phyloP scores from a whole-genome alignment of 2,113 vertebrate species.

The Actenoides lindsayi region DNA sequence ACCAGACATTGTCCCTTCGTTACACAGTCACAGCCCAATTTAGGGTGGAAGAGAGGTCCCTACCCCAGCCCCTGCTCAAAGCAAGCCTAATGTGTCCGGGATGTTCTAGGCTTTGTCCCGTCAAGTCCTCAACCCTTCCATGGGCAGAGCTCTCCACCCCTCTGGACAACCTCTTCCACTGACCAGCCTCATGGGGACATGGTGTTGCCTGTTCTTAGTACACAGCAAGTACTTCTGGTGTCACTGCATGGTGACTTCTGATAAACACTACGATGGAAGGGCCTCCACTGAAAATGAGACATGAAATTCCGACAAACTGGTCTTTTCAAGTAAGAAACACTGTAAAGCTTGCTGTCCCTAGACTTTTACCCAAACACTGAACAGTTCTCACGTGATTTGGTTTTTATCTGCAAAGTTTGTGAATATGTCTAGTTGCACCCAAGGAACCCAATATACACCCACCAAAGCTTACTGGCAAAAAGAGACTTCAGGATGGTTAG shows the following conservation, averaged over 20 bases:
- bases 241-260: background rate
- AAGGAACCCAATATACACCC: background rate
- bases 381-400: background rate
- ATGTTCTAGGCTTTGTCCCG: background rate
- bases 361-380: conserved; percentile 20
- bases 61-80: background rate
- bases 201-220: background rate
- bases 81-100: fast-evolving
- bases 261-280: background rate
- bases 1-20: background rate
- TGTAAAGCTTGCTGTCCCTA: conserved; percentile 5
- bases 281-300: background rate
- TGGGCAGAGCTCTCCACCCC: background rate
- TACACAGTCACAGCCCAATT: background rate
- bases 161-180: background rate
- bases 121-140: background rate
- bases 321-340: conserved; percentile 15
- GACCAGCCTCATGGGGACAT: background rate
- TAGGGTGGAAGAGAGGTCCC: background rate
- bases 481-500: background rate
- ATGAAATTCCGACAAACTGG: background rate
- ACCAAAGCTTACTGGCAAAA: background rate
- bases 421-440: background rate
- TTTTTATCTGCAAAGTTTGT: conserved; percentile 2
- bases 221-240: background rate